Percentiles rank a stretch among this genome's conserved stretches.
Evolutionary conservation across 2,888 invertebrate genomes (phyloP).

Genomic region (Mechanitis mazaeus): DNA sequence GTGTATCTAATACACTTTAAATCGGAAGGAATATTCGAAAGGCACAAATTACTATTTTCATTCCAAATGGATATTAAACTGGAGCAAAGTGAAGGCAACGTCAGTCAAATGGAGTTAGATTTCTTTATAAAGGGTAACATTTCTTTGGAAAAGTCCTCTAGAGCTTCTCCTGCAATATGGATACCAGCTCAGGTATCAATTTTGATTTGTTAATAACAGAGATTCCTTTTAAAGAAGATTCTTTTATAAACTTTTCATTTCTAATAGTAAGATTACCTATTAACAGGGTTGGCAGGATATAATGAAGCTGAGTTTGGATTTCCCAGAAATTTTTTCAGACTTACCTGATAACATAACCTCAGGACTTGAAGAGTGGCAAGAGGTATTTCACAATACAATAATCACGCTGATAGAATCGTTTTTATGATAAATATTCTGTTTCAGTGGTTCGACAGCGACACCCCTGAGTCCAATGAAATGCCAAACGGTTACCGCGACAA

Average conservation of each 20-base stretch:
- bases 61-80: conserved; percentile 93
- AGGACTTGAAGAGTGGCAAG: conserved; percentile 78
- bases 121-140: conserved; percentile 94
- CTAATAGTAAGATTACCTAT: conserved; percentile 6
- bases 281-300: conserved; percentile 89
- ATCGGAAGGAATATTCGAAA: conserved; percentile 87
- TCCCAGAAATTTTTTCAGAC: conserved; percentile 79
- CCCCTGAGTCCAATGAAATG: conserved; percentile 83
- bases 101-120: conserved; percentile 85
- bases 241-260: not conserved
- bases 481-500: conserved; percentile 83
- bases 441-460: conserved; percentile 91
- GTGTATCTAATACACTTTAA: not conserved
- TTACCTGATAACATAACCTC: conserved; percentile 80
- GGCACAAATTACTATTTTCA: conserved; percentile 92
- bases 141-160: conserved; percentile 83
- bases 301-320: conserved; percentile 82
- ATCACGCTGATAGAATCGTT: too few species aligned
- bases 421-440: conserved; percentile 4
- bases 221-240: not conserved
- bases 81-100: conserved; percentile 80
- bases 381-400: conserved; percentile 58
- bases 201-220: not conserved
- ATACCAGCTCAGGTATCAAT: conserved; percentile 73
- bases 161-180: conserved; percentile 83